Conservation (phyloP, 2,113 vertebrate species). For the Dendropsophus ebraccatus region DNA sequence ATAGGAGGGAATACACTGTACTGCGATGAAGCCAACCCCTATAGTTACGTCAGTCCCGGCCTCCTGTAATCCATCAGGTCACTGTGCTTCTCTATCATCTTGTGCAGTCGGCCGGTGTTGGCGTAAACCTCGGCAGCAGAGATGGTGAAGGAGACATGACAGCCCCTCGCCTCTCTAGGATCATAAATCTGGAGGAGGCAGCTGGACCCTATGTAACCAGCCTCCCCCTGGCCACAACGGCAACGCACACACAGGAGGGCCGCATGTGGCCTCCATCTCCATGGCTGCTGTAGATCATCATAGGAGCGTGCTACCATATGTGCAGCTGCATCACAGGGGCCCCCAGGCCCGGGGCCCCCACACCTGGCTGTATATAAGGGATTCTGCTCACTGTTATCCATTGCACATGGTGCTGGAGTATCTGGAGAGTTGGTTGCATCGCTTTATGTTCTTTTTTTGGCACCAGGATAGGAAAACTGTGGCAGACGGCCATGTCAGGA, state of each 20-base stretch:
- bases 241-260: background rate
- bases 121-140: too few relatives aligned
- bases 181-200: background rate
- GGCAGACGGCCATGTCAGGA: too few relatives aligned
- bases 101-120: too few relatives aligned
- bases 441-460: too few relatives aligned
- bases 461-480: too few relatives aligned
- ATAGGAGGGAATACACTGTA: too few relatives aligned
- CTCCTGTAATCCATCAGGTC: background rate
- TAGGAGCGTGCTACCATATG: background rate
- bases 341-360: background rate
- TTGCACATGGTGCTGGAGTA: too few relatives aligned
- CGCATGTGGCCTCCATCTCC: background rate
- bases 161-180: background rate
- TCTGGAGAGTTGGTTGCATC: too few relatives aligned
- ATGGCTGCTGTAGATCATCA: background rate
- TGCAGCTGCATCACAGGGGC: background rate
- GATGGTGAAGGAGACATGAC: background rate
- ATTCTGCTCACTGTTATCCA: background rate
- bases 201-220: background rate
- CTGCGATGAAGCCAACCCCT: too few relatives aligned
- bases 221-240: background rate
- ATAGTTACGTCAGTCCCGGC: background rate
- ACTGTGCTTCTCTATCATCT: background rate
- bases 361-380: background rate